Percentiles rank a stretch among this genome's conserved stretches.
These are phyloP conservation scores for Gymnothorax javanicus DNA, from an alignment of 2,797 vertebrate genomes.

Conservation along the genomic window DNA sequence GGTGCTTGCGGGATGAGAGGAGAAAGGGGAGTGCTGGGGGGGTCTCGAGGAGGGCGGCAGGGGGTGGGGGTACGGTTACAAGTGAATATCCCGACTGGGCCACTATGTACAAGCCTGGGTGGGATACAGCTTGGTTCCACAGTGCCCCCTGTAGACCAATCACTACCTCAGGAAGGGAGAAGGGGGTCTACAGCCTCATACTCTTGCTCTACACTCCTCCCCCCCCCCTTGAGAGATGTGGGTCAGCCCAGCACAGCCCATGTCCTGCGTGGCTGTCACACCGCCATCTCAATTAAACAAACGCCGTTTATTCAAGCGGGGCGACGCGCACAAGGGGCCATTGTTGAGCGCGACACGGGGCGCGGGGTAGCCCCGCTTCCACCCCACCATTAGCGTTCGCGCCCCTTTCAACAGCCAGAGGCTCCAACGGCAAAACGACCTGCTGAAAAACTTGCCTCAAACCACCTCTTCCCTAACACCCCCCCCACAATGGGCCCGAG, in stretches of 20 bases:
- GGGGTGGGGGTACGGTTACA: background rate
- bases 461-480: conserved; percentile 33
- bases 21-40: background rate
- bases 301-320: conserved; percentile 69
- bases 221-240: conserved; percentile 22
- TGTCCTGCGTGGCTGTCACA: conserved; percentile 49
- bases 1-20: background rate
- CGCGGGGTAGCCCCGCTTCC: conserved; percentile 56
- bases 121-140: background rate
- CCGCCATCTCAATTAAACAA: conserved; percentile 68
- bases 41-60: background rate
- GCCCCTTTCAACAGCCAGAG: conserved; percentile 59
- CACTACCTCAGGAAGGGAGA: conserved; percentile 22
- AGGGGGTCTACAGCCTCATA: background rate
- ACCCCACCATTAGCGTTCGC: conserved; percentile 67
- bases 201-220: conserved; percentile 16
- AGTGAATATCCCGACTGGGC: background rate
- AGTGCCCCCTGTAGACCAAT: background rate
- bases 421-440: conserved; percentile 48
- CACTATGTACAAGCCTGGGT: background rate
- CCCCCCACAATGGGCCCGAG: conserved; percentile 41
- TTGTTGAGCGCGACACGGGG: conserved; percentile 61
- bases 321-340: conserved; percentile 68
- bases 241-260: conserved; percentile 47
- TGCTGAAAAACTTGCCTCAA: conserved; percentile 48